These are phyloP conservation scores for Tokudaia tokunoshimensis DNA, from an alignment of 2,797 vertebrate genomes.

Conservation along the genomic window DNA sequence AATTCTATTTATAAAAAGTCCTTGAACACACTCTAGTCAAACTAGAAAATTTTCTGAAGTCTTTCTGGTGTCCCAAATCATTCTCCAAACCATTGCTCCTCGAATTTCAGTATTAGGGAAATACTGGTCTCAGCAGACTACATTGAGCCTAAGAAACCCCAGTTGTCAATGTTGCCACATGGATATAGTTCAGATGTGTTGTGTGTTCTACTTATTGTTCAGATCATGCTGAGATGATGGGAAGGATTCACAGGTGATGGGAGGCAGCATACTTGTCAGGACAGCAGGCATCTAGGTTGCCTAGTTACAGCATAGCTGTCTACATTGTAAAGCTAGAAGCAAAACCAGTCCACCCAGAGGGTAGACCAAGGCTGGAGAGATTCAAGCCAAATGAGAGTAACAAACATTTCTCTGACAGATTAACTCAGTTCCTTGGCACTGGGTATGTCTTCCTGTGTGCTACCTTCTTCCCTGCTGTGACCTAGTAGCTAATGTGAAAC, in stretches of 20 bases:
- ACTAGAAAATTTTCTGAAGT: neutral
- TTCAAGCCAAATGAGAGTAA: neutral
- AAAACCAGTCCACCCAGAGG: neutral
- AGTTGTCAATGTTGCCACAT: neutral
- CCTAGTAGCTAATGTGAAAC: neutral
- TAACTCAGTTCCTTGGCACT: no score
- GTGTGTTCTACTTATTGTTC: neutral
- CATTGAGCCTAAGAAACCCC: neutral
- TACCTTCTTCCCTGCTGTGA: neutral
- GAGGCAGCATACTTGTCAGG: neutral
- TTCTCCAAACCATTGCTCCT: neutral
- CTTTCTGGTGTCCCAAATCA: neutral
- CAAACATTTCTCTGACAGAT: neutral
- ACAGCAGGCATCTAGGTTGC: neutral
- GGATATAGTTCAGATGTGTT: neutral
- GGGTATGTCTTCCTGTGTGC: neutral
- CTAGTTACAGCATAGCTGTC: neutral
- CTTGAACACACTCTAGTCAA: neutral
- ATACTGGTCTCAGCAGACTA: neutral
- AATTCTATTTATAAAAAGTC: neutral
- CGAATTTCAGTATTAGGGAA: neutral
- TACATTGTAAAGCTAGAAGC: neutral
- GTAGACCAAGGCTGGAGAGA: neutral
- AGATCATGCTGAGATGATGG: neutral
- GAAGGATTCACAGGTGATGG: neutral